These are phyloP conservation scores for Myotis findleyi DNA, from an alignment of 2,797 vertebrate genomes.

Conservation along the genomic window DNA sequence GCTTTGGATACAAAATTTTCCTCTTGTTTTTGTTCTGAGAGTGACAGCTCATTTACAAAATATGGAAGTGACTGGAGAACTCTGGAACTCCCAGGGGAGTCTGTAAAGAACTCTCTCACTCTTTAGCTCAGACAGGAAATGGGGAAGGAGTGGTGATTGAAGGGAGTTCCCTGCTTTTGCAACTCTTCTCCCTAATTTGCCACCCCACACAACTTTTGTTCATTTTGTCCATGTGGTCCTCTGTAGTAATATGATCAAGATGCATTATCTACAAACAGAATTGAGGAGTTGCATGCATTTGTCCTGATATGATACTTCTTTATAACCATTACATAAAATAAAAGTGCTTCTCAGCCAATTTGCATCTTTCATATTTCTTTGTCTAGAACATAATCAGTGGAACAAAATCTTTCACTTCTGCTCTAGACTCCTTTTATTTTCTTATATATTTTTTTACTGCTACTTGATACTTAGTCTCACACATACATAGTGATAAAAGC, in stretches of 20 bases:
- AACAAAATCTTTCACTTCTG: conserved; percentile 15
- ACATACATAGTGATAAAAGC: not conserved
- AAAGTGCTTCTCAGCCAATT: not conserved
- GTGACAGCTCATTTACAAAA: conserved; percentile 42
- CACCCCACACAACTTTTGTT: not conserved
- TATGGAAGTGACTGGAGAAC: not conserved
- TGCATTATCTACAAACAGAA: not conserved
- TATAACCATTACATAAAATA: conserved; percentile 51
- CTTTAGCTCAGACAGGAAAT: not conserved
- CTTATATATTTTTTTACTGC: conserved; percentile 11
- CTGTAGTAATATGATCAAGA: not conserved
- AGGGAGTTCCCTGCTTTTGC: not conserved
- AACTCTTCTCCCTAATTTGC: not conserved
- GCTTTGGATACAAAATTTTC: conserved; percentile 16
- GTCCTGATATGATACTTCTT: not conserved
- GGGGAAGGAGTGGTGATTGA: not conserved
- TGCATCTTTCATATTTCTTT: conserved; percentile 20
- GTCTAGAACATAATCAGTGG: not conserved
- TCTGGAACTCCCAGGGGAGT: not conserved
- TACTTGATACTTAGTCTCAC: not conserved
- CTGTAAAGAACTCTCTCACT: not conserved
- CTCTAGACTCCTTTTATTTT: conserved; percentile 22
- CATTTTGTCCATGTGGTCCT: not conserved
- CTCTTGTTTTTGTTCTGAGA: conserved; percentile 16
- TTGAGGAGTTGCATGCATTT: not conserved